A percentile compares a stretch with the other conserved stretches of the same genome.
Conservation (phyloP, 2,113 vertebrate genomes). For the Meles meles region DNA sequence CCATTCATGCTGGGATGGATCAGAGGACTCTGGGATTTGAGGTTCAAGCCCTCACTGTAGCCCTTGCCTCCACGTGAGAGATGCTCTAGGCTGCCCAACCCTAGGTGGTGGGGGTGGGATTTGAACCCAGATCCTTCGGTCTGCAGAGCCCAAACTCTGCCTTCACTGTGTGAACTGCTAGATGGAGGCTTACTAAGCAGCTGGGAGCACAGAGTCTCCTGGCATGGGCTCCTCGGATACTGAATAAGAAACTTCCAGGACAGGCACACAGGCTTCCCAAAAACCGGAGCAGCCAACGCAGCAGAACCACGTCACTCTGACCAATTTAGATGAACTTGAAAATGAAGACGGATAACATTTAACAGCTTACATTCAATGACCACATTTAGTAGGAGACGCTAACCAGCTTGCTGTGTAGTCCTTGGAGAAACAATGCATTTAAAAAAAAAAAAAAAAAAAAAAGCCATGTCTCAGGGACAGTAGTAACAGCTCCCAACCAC, state of each 20-base stretch:
- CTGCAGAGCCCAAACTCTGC: not conserved
- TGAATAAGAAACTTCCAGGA: conserved; percentile 13
- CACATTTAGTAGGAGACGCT: not conserved
- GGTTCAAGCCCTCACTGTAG: not conserved
- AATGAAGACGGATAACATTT: not conserved
- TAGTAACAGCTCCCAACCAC: not conserved
- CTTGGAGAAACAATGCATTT: not conserved
- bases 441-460: not conserved
- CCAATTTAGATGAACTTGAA: conserved; percentile 26
- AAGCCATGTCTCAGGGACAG: not conserved
- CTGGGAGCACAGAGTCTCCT: not conserved
- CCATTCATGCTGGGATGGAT: too few relatives aligned
- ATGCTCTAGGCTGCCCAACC: not conserved
- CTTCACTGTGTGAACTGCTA: not conserved
- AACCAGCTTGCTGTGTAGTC: not conserved
- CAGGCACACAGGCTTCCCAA: conserved; percentile 2
- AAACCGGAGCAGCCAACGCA: conserved; percentile 34
- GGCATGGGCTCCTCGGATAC: not conserved
- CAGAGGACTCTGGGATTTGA: not conserved
- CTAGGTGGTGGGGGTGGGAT: not conserved
- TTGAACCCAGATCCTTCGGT: not conserved
- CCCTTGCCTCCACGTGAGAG: not conserved
- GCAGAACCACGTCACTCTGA: conserved; percentile 3
- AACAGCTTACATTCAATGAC: not conserved
- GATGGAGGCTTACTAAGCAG: not conserved